These are phyloP conservation scores for Amblyteles armatorius DNA, from an alignment of 2,888 invertebrate species.

Conservation along the genomic window DNA sequence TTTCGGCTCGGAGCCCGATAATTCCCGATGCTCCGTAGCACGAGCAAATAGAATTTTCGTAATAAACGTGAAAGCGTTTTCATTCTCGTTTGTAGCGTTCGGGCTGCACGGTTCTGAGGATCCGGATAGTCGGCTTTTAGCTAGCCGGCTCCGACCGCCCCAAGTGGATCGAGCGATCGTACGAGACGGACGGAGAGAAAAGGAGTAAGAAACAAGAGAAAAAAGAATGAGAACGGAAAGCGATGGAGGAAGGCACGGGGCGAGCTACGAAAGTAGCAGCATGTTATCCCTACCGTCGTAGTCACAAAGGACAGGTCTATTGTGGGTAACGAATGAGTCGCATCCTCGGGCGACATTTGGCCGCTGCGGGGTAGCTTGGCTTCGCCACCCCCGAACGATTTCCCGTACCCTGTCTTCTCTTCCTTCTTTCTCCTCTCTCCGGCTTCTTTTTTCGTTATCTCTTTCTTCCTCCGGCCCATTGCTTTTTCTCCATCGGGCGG, in stretches of 20 bases:
- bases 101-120: background rate
- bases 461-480: background rate
- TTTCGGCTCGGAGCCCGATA: conserved; percentile 30
- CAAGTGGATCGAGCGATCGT: conserved; percentile 29
- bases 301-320: conserved; percentile 59
- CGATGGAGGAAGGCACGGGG: conserved; percentile 27
- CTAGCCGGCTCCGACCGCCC: conserved; percentile 12
- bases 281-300: conserved; percentile 40
- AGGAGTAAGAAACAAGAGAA: background rate
- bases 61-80: conserved; percentile 64
- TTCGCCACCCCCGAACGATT: conserved; percentile 61
- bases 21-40: conserved; percentile 13
- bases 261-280: conserved; percentile 54
- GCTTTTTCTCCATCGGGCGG: background rate
- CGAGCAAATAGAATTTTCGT: conserved; percentile 48
- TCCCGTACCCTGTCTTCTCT: conserved; percentile 33
- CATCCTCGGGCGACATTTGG: conserved; percentile 64
- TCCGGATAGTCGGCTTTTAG: conserved; percentile 22
- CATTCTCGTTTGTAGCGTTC: background rate
- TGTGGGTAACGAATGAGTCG: conserved; percentile 64
- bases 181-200: conserved; percentile 9
- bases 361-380: conserved; percentile 55
- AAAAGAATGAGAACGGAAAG: conserved; percentile 9
- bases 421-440: background rate
- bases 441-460: background rate